Conservation (phyloP, 2,113 vertebrate genomes). For the Seriola quinqueradiata region DNA sequence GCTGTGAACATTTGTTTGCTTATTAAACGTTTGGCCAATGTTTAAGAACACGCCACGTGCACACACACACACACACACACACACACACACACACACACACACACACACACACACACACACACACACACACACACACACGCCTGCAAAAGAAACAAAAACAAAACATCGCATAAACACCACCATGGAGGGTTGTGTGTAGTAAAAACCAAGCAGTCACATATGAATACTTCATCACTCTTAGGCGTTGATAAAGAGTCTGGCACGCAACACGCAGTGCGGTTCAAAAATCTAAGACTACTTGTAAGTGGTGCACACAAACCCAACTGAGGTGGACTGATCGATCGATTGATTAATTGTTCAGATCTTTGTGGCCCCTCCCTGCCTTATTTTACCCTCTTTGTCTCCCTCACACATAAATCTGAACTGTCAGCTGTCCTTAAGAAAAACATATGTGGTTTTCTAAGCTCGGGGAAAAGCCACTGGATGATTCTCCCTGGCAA, state of each 20-base stretch:
- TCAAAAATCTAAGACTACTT: too few species aligned
- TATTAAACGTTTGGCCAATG: slow-evolving; percentile 23
- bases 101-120: background rate
- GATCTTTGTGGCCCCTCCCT: background rate
- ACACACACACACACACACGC: background rate
- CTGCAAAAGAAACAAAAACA: background rate
- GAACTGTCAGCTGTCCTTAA: slow-evolving; percentile 33
- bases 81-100: background rate
- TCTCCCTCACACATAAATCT: slow-evolving; percentile 36
- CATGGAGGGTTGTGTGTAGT: background rate
- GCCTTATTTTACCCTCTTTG: slow-evolving; percentile 19
- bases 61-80: background rate
- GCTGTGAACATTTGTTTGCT: slow-evolving; percentile 5
- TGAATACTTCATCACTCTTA: slow-evolving; percentile 3
- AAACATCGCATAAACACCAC: background rate
- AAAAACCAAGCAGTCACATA: background rate
- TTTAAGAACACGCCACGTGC: background rate
- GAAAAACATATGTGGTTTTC: slow-evolving; percentile 17
- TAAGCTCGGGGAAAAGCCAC: slow-evolving; percentile 1
- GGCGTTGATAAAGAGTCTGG: slow-evolving; percentile 8
- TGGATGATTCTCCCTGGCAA: background rate
- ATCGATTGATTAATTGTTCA: slow-evolving; percentile 40
- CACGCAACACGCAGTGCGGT: too few species aligned
- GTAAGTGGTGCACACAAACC: background rate
- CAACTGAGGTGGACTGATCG: slow-evolving; percentile 25